Percentiles rank a stretch among this genome's conserved stretches.
phyloP scores from a whole-genome alignment of 2,113 vertebrate species.

The Natator depressus region DNA sequence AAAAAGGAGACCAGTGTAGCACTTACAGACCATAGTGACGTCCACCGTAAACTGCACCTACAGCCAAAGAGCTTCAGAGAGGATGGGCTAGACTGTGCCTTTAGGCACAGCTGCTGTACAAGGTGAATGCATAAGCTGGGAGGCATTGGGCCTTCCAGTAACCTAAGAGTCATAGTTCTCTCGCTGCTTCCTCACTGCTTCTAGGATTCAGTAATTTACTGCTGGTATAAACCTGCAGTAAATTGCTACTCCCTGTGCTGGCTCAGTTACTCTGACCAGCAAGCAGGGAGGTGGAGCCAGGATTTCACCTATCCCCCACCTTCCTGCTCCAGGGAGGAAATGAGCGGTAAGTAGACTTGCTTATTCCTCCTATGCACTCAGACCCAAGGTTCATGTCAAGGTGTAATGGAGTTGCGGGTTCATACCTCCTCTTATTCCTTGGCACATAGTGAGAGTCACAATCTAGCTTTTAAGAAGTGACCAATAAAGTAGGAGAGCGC shows the following conservation, averaged over 20 bases:
- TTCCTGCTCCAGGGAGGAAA: not conserved
- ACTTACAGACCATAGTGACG: not conserved
- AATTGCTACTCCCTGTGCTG: not conserved
- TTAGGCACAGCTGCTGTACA: not conserved
- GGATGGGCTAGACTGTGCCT: not conserved
- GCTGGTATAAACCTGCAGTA: not conserved
- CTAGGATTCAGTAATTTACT: not conserved
- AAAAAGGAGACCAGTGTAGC: not conserved
- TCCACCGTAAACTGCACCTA: not conserved
- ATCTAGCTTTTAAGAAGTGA: not conserved
- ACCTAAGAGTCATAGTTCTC: not conserved
- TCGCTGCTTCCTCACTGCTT: not conserved
- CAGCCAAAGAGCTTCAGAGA: not conserved
- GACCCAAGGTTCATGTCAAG: not conserved
- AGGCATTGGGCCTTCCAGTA: not conserved
- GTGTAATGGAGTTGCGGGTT: rapidly evolving
- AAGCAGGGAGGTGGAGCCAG: not conserved
- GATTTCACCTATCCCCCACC: not conserved
- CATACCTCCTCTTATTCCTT: not conserved
- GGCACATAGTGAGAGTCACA: not conserved
- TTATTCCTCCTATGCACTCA: not conserved
- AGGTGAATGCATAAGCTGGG: not conserved
- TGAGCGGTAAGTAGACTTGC: not conserved
- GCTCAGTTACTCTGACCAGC: not conserved
- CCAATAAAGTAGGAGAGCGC: not conserved